Percentiles rank a stretch among this genome's conserved stretches.
These are phyloP conservation scores for Chironomus tentans DNA, from an alignment of 2,888 invertebrate species.

Conservation along the genomic window DNA sequence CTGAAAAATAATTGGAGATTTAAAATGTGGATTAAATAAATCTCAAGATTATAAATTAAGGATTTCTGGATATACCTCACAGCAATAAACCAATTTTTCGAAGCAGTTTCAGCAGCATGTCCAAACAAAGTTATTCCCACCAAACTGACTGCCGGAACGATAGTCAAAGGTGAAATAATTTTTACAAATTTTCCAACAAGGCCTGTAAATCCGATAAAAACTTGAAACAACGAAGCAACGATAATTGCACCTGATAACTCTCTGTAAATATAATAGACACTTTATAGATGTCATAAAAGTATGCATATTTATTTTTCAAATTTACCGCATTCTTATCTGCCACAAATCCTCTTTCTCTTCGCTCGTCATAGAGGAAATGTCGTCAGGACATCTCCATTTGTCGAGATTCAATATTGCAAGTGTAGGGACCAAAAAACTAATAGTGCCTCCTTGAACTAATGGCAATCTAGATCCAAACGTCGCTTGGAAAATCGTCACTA, in stretches of 20 bases:
- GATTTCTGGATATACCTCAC: conserved; percentile 51
- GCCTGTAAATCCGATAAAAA: conserved; percentile 60
- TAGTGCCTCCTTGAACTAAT: conserved; percentile 70
- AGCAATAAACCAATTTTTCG: conserved; percentile 76
- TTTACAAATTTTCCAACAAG: conserved; percentile 63
- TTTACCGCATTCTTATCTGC: conserved; percentile 62
- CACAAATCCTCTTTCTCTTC: conserved; percentile 54
- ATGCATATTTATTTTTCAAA: conserved; percentile 41
- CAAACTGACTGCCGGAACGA: conserved; percentile 72
- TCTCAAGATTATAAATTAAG: background rate
- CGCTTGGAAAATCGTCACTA: conserved; percentile 63
- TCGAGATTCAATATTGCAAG: conserved; percentile 63
- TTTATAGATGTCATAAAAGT: conserved; percentile 42
- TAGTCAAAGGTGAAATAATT: conserved; percentile 73
- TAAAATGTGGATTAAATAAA: background rate
- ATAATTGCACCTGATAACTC: conserved; percentile 13
- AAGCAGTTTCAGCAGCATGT: conserved; percentile 70
- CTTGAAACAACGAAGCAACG: conserved; percentile 49
- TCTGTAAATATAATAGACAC: background rate
- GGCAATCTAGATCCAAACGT: conserved; percentile 67
- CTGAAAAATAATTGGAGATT: conserved; percentile 42
- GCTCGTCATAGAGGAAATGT: conserved; percentile 46
- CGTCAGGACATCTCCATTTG: conserved; percentile 59
- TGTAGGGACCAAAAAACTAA: conserved; percentile 70
- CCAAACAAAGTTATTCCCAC: conserved; percentile 76